Conservation (phyloP, 2,113 vertebrate genomes). For the Muntiacus muntjak region DNA sequence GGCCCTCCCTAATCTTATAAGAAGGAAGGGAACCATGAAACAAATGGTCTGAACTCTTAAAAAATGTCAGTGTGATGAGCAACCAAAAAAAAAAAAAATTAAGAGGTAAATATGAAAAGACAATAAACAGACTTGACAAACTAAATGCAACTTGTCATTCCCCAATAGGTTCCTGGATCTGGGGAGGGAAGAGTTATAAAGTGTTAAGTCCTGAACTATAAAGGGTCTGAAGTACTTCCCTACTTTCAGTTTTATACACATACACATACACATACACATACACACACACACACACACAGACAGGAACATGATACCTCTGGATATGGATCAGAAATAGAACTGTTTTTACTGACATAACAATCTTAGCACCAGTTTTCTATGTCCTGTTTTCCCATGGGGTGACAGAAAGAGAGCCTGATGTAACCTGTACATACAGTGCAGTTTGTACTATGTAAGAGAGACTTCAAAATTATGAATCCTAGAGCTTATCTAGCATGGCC, state of each 20-base stretch:
- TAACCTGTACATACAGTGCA: background rate
- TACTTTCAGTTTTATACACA: background rate
- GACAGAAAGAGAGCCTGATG: background rate
- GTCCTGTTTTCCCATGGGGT: background rate
- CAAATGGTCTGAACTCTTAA: background rate
- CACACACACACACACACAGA: background rate
- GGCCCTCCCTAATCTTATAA: background rate
- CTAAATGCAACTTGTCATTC: background rate
- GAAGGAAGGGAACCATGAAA: background rate
- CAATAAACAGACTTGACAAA: background rate
- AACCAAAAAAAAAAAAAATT: background rate
- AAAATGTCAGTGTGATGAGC: background rate
- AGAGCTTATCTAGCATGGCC: background rate
- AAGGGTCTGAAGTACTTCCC: background rate
- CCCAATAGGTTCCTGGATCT: background rate
- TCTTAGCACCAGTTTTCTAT: background rate
- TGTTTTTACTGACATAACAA: background rate
- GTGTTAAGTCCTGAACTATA: background rate
- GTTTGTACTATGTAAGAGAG: background rate
- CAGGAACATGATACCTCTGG: background rate
- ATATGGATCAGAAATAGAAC: background rate
- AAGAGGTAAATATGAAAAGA: background rate
- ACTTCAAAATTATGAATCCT: background rate
- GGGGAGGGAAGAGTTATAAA: background rate
- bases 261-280: background rate